Base-by-base conservation (phyloP, 2,888 invertebrate genomes). In the Pogonocherus hispidulus region DNA sequence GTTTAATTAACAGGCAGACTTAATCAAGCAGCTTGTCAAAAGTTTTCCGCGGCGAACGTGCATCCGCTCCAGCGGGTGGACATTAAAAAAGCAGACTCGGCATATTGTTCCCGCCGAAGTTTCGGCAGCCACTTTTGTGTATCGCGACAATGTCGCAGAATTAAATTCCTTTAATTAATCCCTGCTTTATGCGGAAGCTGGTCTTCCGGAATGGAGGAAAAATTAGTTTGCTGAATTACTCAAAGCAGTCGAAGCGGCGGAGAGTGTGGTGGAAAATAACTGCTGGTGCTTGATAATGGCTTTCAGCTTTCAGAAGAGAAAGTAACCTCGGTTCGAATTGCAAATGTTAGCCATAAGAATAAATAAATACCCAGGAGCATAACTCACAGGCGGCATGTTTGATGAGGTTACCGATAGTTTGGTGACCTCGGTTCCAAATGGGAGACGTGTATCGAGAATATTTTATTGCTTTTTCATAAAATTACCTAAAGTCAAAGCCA, bases 21-120 rank as follows among this genome's bases (percentile, higher is more conserved):
- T 64, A 64, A 64, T 64, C 64, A 64, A 22, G 56, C 41, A 32
- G 55, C 64, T 47, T 56, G 64, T 56, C 56, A 54, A 54, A 56
- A 56, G 55, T 64, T 64, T 55, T 37, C 35, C 44, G 23, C 55
- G 32, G 44, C 63, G 11, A 54, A 14, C 63, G 19, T 37, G 32
- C 54, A 9, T 2, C 32, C 5, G 9, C 32, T 3, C 32, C 2
- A 52, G 63, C 41, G n/a, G n/a, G n/a, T 35, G 64, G 56, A 64
- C 55, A 47, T n/a, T 46, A 19, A 47, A 56, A 14, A 46, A 56
- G 11, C 64, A n/a, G 14, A n/a, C 54, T 56, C 32, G 32, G 56
- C 27, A 47, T 18, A 54, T 54, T 54, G 47, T 64, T 64, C 56
- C 56, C 37, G 47, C 47, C 32, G 56, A 64, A 64, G 64, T 64